A percentile compares a stretch with the other conserved stretches of the same genome.
Conservation (phyloP, 2,888 invertebrate genomes). For the Eupithecia inturbata region DNA sequence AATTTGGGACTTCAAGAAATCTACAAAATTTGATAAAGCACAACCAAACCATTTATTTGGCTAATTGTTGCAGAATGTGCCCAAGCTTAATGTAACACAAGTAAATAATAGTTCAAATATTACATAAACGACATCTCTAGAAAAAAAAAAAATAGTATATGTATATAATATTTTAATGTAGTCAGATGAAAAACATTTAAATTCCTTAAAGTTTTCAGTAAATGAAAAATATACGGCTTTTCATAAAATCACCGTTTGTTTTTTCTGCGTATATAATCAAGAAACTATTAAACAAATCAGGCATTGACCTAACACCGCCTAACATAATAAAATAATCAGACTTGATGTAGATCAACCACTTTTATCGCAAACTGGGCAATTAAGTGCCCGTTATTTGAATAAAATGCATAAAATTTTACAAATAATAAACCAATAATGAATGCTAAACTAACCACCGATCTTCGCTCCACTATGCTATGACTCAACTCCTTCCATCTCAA, state of each 20-base stretch:
- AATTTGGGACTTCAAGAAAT: neutral
- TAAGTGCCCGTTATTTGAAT: slow-evolving; percentile 4
- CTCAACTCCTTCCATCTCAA: slow-evolving; percentile 64
- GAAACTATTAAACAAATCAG: neutral
- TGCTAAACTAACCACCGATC: neutral
- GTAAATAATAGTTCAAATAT: neutral
- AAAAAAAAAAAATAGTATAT: too few relatives aligned
- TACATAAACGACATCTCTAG: too few relatives aligned
- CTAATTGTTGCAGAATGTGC: too few relatives aligned
- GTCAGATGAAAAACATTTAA: neutral
- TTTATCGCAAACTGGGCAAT: slow-evolving; percentile 9
- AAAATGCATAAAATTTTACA: neutral
- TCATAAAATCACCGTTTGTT: neutral
- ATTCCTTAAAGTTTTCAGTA: neutral
- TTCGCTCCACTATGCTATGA: slow-evolving; percentile 51
- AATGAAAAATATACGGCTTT: neutral
- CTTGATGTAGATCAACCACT: slow-evolving; percentile 7
- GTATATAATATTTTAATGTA: too few relatives aligned
- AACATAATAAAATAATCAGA: slow-evolving; percentile 6
- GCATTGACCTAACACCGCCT: neutral
- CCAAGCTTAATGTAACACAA: neutral
- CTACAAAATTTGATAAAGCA: neutral
- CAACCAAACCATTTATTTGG: neutral
- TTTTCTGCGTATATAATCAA: neutral
- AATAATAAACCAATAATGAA: neutral